phyloP scores from a whole-genome alignment of 2,888 invertebrate species.

The Parochlus steinenii region DNA sequence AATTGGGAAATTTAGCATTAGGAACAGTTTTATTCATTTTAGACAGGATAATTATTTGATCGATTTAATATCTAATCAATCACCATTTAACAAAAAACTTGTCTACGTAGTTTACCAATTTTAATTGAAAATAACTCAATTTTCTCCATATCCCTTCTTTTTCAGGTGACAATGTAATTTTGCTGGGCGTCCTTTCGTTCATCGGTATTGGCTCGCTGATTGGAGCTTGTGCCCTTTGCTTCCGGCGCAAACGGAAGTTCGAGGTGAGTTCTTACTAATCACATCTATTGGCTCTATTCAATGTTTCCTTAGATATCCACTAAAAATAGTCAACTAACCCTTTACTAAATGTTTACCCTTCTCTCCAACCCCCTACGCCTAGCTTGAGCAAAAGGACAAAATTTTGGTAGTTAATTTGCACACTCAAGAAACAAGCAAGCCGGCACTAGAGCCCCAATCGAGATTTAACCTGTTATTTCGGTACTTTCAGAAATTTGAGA shows the following conservation, averaged over 20 bases:
- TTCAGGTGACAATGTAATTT: conserved; percentile 14
- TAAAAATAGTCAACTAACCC: not conserved
- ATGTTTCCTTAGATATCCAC: not conserved
- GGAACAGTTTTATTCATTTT: no score
- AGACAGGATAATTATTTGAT: no score
- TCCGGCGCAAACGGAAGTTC: conserved; percentile 17
- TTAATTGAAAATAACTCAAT: no score
- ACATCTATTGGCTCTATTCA: not conserved
- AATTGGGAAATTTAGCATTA: no score
- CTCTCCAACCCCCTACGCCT: not conserved
- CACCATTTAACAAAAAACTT: no score
- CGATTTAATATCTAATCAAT: no score
- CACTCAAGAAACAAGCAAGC: not conserved
- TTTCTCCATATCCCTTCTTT: not conserved
- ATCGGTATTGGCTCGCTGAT: conserved; percentile 14
- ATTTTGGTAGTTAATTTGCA: conserved; percentile 6
- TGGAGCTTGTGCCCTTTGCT: conserved; percentile 16
- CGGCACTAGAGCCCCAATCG: not conserved
- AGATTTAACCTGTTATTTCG: conserved; percentile 3
- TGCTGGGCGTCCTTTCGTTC: conserved; percentile 15
- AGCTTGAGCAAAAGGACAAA: conserved; percentile 9
- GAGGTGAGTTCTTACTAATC: conserved; percentile 15
- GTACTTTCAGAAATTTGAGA: conserved; percentile 16
- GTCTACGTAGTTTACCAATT: no score
- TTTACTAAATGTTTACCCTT: conserved; percentile 1